A percentile compares a stretch with the other conserved stretches of the same genome.
Conservation (phyloP, 2,888 invertebrate genomes). For the Cotesia congregata region DNA sequence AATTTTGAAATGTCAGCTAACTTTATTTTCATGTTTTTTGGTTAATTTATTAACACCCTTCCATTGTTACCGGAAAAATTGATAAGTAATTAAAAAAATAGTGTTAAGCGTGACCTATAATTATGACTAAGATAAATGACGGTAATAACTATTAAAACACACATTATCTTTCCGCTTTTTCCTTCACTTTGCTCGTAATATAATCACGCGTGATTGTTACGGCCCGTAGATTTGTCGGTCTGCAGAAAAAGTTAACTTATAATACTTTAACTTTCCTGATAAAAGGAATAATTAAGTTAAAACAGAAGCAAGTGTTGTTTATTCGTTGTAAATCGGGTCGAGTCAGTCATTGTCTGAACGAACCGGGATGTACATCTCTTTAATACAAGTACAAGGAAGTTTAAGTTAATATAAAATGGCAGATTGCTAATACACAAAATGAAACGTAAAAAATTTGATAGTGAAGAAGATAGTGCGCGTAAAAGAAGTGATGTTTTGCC, state of each 20-base stretch:
- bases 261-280: conserved; percentile 27
- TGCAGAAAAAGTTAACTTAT: neutral
- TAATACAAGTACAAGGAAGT: neutral
- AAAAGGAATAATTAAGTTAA: neutral
- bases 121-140: neutral
- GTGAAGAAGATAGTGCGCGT: neutral
- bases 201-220: conserved; percentile 37
- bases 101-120: neutral
- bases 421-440: neutral
- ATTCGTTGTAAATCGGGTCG: conserved; percentile 14
- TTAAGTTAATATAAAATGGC: neutral
- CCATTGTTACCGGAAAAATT: too few species aligned
- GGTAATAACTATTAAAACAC: conserved; percentile 8
- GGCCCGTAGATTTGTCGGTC: conserved; percentile 29
- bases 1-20: too few species aligned
- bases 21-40: neutral
- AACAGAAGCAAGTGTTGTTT: conserved; percentile 16
- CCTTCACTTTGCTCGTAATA: conserved; percentile 24
- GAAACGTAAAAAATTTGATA: neutral
- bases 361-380: neutral
- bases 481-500: neutral
- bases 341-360: neutral
- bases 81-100: neutral
- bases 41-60: neutral
- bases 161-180: conserved; percentile 11